Percentiles rank a stretch among this genome's conserved stretches.
These are phyloP conservation scores for Rhodinocichla rosea DNA, from an alignment of 2,113 vertebrate genomes.

Conservation along the genomic window DNA sequence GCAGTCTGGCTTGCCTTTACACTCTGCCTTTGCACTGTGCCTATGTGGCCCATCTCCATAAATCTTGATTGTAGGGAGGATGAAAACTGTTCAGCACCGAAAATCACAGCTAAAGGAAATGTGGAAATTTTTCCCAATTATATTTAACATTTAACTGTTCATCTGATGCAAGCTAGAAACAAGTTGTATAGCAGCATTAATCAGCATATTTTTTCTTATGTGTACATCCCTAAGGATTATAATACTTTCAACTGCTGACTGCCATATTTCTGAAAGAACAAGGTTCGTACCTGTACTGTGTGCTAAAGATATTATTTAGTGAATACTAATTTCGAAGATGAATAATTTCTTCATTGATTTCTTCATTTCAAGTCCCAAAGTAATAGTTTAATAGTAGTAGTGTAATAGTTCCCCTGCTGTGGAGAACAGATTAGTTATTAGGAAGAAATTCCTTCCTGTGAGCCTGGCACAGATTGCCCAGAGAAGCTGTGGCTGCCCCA, in stretches of 20 bases:
- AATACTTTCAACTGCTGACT: background rate
- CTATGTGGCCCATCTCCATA: background rate
- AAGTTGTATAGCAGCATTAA: background rate
- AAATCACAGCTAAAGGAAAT: background rate
- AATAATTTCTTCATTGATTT: background rate
- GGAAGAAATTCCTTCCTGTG: background rate
- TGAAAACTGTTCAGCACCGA: background rate
- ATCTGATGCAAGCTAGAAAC: background rate
- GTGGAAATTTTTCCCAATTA: background rate
- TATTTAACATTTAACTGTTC: background rate
- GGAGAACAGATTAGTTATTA: background rate
- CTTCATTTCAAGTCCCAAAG: background rate
- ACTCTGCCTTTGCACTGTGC: accelerated
- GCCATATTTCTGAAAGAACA: background rate
- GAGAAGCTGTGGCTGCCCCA: background rate
- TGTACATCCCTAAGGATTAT: background rate
- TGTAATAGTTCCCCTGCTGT: background rate
- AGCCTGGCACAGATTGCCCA: background rate
- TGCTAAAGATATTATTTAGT: background rate
- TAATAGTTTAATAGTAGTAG: background rate
- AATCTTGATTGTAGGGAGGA: background rate
- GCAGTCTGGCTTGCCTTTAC: background rate
- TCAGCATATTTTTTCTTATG: background rate
- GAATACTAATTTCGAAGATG: background rate
- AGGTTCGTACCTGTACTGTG: background rate